Conservation (phyloP, 2,113 vertebrate species). For the Noctilio leporinus region DNA sequence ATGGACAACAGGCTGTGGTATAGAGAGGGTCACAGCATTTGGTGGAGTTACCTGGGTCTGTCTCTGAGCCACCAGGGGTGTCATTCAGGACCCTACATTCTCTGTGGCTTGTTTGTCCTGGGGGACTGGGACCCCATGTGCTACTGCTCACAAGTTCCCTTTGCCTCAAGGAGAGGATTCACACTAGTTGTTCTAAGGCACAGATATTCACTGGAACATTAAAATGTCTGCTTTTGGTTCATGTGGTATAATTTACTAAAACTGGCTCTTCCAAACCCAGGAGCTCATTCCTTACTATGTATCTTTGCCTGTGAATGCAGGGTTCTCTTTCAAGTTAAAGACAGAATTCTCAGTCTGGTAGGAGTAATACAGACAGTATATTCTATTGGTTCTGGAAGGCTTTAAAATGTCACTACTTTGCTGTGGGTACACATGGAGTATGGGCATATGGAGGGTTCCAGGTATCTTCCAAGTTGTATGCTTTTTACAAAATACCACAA, state of each 20-base stretch:
- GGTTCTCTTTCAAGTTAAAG: slow-evolving; percentile 10
- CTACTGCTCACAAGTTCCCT: neutral
- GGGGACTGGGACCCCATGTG: neutral
- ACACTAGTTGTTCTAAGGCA: neutral
- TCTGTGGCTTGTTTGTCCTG: neutral
- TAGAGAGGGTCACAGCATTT: neutral
- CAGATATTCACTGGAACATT: neutral
- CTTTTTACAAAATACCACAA: neutral
- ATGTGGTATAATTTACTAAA: neutral
- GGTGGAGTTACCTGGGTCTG: neutral
- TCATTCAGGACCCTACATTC: neutral
- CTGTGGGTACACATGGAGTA: neutral
- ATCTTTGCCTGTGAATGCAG: neutral
- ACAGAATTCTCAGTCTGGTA: neutral
- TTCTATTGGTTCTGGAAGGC: neutral
- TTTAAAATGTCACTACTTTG: neutral
- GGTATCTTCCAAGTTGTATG: neutral
- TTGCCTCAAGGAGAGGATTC: neutral
- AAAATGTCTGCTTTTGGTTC: neutral
- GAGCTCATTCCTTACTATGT: neutral
- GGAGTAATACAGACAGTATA: neutral
- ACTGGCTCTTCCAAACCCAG: neutral
- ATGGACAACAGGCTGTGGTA: slow-evolving; percentile 47
- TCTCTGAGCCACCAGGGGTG: neutral
- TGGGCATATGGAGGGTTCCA: neutral